These are phyloP conservation scores for Nephila pilipes DNA, from an alignment of 1,140 invertebrate species.

Conservation along the genomic window DNA sequence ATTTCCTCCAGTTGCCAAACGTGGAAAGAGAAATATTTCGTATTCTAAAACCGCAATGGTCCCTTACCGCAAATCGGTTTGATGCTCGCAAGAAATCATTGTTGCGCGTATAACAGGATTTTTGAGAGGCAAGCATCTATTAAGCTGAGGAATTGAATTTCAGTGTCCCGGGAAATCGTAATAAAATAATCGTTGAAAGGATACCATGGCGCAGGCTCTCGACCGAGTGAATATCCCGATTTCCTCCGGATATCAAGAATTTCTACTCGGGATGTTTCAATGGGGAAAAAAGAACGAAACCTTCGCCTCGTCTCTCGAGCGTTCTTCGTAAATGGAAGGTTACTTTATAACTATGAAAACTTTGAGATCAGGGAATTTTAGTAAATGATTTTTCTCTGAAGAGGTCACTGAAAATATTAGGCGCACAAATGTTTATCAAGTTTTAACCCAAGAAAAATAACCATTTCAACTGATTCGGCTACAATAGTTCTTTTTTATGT, in stretches of 20 bases:
- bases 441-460: too few species aligned
- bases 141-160: constrained; percentile 67
- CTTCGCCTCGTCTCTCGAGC: too few species aligned
- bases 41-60: not conserved
- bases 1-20: not conserved
- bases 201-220: not conserved
- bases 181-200: constrained; percentile 70
- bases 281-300: not conserved
- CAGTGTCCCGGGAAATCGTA: constrained; percentile 60
- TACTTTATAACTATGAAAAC: too few species aligned
- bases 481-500: too few species aligned
- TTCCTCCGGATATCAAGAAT: not conserved
- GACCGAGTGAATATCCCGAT: not conserved
- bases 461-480: too few species aligned
- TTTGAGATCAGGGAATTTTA: too few species aligned
- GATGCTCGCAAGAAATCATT: constrained; percentile 44
- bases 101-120: constrained; percentile 62
- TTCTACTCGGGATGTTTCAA: not conserved
- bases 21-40: not conserved
- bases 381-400: too few species aligned
- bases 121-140: constrained; percentile 63
- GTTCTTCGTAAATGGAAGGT: too few species aligned
- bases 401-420: too few species aligned
- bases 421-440: too few species aligned
- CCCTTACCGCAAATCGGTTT: constrained; percentile 48